phyloP scores from a whole-genome alignment of 1,140 invertebrate genomes.

The Agrilus planipennis region DNA sequence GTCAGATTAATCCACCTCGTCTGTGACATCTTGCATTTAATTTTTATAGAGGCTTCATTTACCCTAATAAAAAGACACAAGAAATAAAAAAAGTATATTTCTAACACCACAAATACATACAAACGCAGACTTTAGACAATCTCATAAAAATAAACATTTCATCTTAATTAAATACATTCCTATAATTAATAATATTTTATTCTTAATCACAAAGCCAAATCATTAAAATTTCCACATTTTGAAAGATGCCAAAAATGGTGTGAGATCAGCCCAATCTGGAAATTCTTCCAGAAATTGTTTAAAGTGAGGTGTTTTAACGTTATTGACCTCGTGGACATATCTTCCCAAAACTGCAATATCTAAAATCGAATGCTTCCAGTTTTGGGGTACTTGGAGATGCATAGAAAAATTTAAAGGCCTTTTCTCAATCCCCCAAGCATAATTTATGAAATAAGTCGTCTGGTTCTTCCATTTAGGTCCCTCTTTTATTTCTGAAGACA shows the following conservation, averaged over 20 bases:
- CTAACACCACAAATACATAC: too few species aligned
- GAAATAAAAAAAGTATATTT: too few species aligned
- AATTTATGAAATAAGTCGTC: slow-evolving; percentile 24
- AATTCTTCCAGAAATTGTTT: slow-evolving; percentile 24
- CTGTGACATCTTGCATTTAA: too few species aligned
- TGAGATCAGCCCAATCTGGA: slow-evolving; percentile 29
- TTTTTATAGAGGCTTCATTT: too few species aligned
- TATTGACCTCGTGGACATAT: slow-evolving; percentile 22
- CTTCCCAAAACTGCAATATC: slow-evolving; percentile 23
- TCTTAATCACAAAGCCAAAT: too few species aligned
- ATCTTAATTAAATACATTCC: too few species aligned
- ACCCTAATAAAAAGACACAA: too few species aligned
- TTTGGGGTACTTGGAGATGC: slow-evolving; percentile 18
- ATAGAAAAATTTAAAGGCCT: slow-evolving; percentile 19
- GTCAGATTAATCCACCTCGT: too few species aligned
- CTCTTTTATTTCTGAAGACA: slow-evolving; percentile 16
- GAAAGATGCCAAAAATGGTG: slow-evolving; percentile 23
- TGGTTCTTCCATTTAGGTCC: slow-evolving; percentile 15
- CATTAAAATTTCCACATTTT: slow-evolving; percentile 16
- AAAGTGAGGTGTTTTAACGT: slow-evolving; percentile 23
- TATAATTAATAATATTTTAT: too few species aligned
- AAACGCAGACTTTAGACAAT: too few species aligned
- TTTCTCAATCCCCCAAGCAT: slow-evolving; percentile 19
- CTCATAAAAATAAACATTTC: too few species aligned
- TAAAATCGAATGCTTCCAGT: slow-evolving; percentile 15